These are phyloP conservation scores for Aplysia californica DNA, from an alignment of 1,140 invertebrate genomes.

Conservation along the genomic window DNA sequence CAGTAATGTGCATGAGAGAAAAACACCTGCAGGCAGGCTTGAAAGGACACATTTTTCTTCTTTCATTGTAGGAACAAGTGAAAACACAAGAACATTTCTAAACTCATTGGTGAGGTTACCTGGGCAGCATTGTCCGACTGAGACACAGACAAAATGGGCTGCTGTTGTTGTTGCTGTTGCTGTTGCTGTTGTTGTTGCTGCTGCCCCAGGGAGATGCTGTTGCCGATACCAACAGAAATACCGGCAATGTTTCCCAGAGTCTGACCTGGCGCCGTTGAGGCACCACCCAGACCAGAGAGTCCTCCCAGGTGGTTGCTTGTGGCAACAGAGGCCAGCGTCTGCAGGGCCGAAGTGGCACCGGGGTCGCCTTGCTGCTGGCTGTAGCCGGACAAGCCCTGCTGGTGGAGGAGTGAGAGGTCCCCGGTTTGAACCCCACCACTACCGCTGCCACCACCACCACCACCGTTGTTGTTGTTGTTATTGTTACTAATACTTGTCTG, in stretches of 20 bases:
- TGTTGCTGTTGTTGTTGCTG: conserved; percentile 13
- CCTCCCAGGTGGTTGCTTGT: conserved; percentile 16
- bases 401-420: conserved; percentile 8
- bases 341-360: conserved; percentile 15
- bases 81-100: no score
- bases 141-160: conserved; percentile 6
- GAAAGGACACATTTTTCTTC: no score
- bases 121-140: no score
- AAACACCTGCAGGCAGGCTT: no score
- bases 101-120: no score
- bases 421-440: neutral
- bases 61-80: no score
- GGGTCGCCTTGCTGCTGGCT: conserved; percentile 6
- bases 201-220: conserved; percentile 4
- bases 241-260: neutral
- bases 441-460: neutral
- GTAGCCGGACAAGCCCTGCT: neutral
- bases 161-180: conserved; percentile 14
- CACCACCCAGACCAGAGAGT: conserved; percentile 9
- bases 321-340: conserved; percentile 24
- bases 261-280: conserved; percentile 1
- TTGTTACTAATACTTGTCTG: neutral
- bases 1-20: no score
- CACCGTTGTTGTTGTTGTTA: neutral
- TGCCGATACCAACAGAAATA: neutral